These are phyloP conservation scores for Alectura lathami DNA, from an alignment of 2,113 vertebrate genomes.

Conservation along the genomic window DNA sequence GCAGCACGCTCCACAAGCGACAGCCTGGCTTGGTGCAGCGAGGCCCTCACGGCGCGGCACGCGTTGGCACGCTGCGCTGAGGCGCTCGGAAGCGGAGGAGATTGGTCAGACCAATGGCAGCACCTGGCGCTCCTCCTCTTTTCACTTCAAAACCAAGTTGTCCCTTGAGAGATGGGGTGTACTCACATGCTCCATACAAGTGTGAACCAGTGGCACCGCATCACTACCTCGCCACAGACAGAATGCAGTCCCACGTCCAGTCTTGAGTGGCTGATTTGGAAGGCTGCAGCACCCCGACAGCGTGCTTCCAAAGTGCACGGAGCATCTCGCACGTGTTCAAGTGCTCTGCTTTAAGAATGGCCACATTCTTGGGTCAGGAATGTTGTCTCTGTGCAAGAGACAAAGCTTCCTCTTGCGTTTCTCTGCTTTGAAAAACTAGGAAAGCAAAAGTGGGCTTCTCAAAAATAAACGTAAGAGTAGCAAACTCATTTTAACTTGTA, in stretches of 20 bases:
- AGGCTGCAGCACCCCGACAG: background rate
- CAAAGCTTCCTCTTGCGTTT: background rate
- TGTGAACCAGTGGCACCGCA: background rate
- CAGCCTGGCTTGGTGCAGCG: background rate
- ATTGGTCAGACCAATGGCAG: background rate
- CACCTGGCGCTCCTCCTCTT: background rate
- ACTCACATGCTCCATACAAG: background rate
- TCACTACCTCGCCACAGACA: background rate
- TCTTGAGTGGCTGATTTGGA: background rate
- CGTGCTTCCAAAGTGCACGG: fast-evolving
- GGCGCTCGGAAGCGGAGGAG: background rate
- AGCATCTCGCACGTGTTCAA: background rate
- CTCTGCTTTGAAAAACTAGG: background rate
- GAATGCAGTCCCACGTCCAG: background rate
- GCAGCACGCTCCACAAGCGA: background rate
- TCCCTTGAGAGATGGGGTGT: background rate
- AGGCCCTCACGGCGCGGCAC: background rate
- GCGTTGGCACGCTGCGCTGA: background rate
- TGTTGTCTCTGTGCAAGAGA: background rate
- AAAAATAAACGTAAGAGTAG: background rate
- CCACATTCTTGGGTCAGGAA: background rate
- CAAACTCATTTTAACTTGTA: background rate
- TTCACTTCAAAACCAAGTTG: background rate
- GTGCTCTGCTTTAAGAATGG: background rate
- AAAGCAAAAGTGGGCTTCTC: background rate